phyloP scores from a whole-genome alignment of 92 coral and sea anemone species.

The Meandrina meandrites region DNA sequence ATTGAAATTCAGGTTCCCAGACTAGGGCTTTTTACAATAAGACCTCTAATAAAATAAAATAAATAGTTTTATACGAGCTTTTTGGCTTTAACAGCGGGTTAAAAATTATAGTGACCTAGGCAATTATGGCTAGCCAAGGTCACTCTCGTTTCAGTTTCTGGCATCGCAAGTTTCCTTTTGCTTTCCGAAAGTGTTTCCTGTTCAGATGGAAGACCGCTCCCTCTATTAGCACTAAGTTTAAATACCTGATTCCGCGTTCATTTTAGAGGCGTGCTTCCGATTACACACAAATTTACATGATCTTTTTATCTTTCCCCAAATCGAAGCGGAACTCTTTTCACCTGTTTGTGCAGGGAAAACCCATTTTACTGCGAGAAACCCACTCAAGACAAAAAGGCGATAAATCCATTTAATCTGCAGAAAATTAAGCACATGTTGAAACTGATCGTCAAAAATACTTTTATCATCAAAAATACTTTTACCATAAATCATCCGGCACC shows the following conservation, averaged over 20 bases:
- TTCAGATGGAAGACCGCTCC: background rate
- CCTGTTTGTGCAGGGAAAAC: background rate
- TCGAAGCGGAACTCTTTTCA: background rate
- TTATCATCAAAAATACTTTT: too few relatives aligned
- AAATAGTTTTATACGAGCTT: too few relatives aligned
- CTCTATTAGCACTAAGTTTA: background rate
- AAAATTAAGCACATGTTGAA: background rate
- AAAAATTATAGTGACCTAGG: too few relatives aligned
- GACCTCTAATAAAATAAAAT: too few relatives aligned
- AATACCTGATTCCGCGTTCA: background rate
- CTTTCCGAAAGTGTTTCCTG: background rate
- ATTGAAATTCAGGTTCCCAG: too few relatives aligned
- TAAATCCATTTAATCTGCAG: background rate
- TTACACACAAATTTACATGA: background rate
- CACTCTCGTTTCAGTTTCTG: too few relatives aligned
- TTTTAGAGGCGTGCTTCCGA: constrained; percentile 14
- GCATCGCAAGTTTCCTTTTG: too few relatives aligned
- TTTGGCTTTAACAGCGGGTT: too few relatives aligned
- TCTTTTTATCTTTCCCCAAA: background rate
- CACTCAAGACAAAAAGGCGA: background rate
- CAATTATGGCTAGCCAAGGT: background rate
- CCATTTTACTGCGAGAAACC: constrained; percentile 1
- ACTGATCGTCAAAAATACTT: background rate
- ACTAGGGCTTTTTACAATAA: too few relatives aligned
- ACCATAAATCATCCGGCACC: too few relatives aligned